Conservation (phyloP, 2,113 vertebrate species). For the Chauna torquata region DNA sequence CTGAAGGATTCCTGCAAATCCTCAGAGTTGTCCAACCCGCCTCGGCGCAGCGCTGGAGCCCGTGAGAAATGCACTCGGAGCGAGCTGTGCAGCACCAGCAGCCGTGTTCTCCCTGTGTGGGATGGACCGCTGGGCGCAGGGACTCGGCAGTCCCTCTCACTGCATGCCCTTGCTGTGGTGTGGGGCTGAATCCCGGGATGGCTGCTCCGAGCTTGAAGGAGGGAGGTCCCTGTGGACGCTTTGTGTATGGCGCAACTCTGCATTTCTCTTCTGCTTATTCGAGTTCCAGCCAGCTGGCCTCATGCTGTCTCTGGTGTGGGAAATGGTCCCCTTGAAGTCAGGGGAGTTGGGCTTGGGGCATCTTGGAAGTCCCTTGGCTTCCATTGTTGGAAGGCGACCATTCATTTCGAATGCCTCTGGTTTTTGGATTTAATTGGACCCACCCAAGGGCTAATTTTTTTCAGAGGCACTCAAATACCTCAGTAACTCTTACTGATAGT, state of each 20-base stretch:
- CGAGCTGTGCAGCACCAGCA: neutral
- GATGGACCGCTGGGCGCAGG: fast-evolving
- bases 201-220: neutral
- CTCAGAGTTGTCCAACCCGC: conserved; percentile 41
- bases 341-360: neutral
- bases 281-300: neutral
- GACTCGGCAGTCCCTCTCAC: neutral
- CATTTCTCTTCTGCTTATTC: neutral
- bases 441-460: neutral
- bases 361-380: conserved; percentile 1
- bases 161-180: neutral
- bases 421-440: neutral
- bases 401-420: neutral
- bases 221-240: neutral
- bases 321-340: conserved; percentile 11
- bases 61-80: neutral
- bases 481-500: neutral
- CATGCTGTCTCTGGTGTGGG: neutral
- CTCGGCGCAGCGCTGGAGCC: neutral
- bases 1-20: conserved; percentile 31
- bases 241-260: neutral
- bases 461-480: neutral
- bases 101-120: neutral
- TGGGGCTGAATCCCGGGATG: neutral
- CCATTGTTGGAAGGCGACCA: neutral